Evolutionary conservation across 2,888 invertebrate species (phyloP), one percentile per base, ranked within the genome.

Genomic region (Hypercompe scribonia): DNA sequence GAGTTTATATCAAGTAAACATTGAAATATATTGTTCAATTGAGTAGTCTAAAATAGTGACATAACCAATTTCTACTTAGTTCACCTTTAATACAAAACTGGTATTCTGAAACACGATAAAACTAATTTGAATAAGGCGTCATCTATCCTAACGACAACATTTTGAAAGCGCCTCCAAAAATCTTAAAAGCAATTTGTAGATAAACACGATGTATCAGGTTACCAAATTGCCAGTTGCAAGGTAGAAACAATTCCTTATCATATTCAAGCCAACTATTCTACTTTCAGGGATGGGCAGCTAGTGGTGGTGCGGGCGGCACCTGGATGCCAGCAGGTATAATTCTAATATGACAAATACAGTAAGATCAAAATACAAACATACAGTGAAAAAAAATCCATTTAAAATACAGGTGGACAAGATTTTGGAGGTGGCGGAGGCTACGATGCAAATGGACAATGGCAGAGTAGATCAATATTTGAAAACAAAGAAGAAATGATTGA

Each of bases 271-370:
- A n/a, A 33, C 3, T 64, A 42, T 69, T 67, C 13, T 50, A 68
- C 89, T 87, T 75, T n/a, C 84, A 96, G 90, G 95, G 96, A 3
- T 96, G 95, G 89, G 91, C 94, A 21, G 91, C 95, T 0, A 91
- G 93, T 58, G 94, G 95, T 0, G 94, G 93, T 0, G 92, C 94
- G 2, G 95, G 96, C 0, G 94, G 96, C 1, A 90, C 91, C 5
- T 95, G 96, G 89, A 95, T 96, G 88, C 94, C 96, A 78, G 94
- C 94, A 94, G 94, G 94, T 95, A 94, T 93, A 85, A 88, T 92
- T 75, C 90, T 91, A 82, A 82, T 93, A 84, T 90, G 88, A 87
- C 71, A 72, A 61, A 68, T 75, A 64, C 76, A 42, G n/a, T 42
- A 39, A 68, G 15, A 39, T 50, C 34, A 70, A 63, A 75, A 75